Evolutionary conservation across 2,113 vertebrate species (phyloP), one percentile per base, ranked within the genome.

Genomic region (Mellivora capensis): DNA sequence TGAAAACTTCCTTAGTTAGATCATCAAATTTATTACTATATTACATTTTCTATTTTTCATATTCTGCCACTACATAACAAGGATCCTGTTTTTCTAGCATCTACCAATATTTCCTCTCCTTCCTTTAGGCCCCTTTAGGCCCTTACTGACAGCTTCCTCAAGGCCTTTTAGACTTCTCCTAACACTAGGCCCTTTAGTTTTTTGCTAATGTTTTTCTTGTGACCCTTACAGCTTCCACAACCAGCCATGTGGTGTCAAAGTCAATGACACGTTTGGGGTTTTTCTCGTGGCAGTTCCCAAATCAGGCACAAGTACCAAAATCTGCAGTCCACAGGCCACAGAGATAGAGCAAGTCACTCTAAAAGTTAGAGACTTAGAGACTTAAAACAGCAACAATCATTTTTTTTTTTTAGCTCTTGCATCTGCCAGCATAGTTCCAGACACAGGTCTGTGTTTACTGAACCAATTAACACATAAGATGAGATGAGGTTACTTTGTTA

Each of bases 391-490:
- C 25, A 77, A 27, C 23, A 42, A 37, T 74, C 6, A 14, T 49
- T 49, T 14, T 52, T 54, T 85, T 29, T 62, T 91, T 94, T 82
- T 13, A 88, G 37, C 49, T 74, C 67, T 39, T 31, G 79, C 52
- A 94, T 81, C 86, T 57, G 15, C 62, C 64, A 71, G 17, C 12
- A 95, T 34, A 79, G 62, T 93, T 87, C 44, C 57, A 95, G 31
- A 83, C 44, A 80, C 67, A 85, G 8, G 29, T 69, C 49, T 86
- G 39, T 74, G 7, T 79, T 77, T 74, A 69, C 18, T 84, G 44
- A 97, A 47, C 25, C n/a, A 87, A 83, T 83, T 93, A 93, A 94
- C 81, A 93, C 80, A 61, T 84, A 62, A 93, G 10, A 77, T 85
- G 61, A 87, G 31, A 52, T 88, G 71, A 89, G 47, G 85, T n/a